phyloP scores from a whole-genome alignment of 2,113 vertebrate genomes.

The Galemys pyrenaicus region DNA sequence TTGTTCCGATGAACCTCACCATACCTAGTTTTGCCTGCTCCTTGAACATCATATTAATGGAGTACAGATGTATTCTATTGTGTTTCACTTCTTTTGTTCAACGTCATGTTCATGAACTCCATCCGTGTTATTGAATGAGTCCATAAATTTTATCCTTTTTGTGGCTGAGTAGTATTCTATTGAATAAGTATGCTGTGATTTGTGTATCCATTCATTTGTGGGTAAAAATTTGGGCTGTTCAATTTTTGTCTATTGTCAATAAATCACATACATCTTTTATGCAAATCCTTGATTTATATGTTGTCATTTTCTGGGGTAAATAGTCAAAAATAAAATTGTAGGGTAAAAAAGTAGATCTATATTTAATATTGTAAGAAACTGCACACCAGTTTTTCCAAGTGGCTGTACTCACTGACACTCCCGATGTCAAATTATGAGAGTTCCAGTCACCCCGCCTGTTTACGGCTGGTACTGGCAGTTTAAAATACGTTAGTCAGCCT shows the following conservation, averaged over 20 bases:
- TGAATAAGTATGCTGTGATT: neutral
- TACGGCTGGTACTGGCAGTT: neutral
- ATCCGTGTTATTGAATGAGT: neutral
- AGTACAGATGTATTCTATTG: neutral
- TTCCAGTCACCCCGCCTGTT: neutral
- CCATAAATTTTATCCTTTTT: neutral
- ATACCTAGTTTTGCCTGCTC: neutral
- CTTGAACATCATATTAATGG: neutral
- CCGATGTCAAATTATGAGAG: fast-evolving
- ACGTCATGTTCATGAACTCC: neutral
- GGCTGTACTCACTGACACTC: neutral
- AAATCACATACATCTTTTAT: neutral
- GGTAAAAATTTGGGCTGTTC: neutral
- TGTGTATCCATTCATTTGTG: neutral
- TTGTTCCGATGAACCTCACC: neutral
- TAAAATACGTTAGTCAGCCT: neutral
- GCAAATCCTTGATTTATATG: neutral
- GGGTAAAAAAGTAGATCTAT: neutral
- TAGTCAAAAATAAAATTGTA: neutral
- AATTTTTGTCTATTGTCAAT: neutral
- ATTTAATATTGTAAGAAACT: neutral
- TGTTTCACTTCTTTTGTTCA: neutral
- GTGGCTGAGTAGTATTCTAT: neutral
- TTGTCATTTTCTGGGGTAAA: conserved; percentile 9
- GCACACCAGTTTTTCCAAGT: neutral